Evolutionary conservation across 1,140 invertebrate genomes (phyloP), one percentile per base, ranked within the genome.

Genomic region (Ptiloglossa arizonensis): DNA sequence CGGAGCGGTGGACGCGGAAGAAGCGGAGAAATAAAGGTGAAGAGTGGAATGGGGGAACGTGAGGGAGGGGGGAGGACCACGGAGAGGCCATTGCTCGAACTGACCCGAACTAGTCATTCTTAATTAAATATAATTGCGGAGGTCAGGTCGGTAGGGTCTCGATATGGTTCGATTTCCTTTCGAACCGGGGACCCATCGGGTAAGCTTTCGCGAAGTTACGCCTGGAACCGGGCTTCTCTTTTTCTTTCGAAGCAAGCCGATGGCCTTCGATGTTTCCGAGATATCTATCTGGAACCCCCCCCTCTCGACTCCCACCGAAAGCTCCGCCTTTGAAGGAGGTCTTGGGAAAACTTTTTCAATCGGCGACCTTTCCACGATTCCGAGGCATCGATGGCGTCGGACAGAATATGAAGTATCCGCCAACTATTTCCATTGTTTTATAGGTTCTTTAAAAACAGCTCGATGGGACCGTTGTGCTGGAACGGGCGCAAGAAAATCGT

Each of bases 311-410:
- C 52, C 2, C 11, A 35, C 54, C 17, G 54, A 48, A 69, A 59
- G 69, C 27, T 63, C 6, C 60, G 63, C 64, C 56, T 68, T 76
- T 60, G 46, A 71, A 27, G 52, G 59, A 70, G 67, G 44, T 41
- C 57, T 66, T 54, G 66, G 54, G n/a, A n/a, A 85, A 85, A 85
- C 83, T 85, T 85, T 85, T 85, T 85, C 83, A 85, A 85, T 85
- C 79, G 83, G 66, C 82, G 59, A 85, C 73, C 74, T 73, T 66
- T 69, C 63, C 32, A 50, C 52, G 44, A 54, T 78, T 77, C 56
- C 32, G 27, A 46, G 38, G 59, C 54, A 57, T 70, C 63, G 72
- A 64, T 67, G 71, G 41, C 67, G 82, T 44, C 56, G 52, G 56
- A 46, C 46, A 52, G 79, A 84, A 84, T 85, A 71, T 69, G 64